Base-by-base conservation (phyloP, 1,140 invertebrate genomes). In the Bradysia coprophila region DNA sequence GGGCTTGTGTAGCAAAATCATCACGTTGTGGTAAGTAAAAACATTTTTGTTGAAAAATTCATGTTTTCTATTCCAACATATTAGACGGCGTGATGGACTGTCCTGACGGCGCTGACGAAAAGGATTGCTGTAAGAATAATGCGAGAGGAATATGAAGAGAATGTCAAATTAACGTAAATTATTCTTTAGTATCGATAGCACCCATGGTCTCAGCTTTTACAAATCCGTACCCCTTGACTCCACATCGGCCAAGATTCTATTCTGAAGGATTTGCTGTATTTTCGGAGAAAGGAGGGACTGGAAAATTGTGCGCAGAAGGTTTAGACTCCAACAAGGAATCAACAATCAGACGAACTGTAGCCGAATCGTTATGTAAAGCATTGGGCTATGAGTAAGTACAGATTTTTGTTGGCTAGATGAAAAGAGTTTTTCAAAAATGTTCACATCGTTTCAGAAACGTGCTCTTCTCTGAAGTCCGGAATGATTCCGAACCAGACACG, bases 31-130 rank as follows among this genome's bases (percentile, higher is more conserved):
- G n/a, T n/a, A n/a, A n/a, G n/a, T n/a, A n/a, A n/a, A n/a, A n/a
- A n/a, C n/a, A n/a, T n/a, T n/a, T n/a, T n/a, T n/a, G n/a, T n/a
- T n/a, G n/a, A n/a, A n/a, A n/a, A n/a, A n/a, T n/a, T n/a, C n/a
- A n/a, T n/a, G n/a, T n/a, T n/a, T n/a, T n/a, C n/a, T n/a, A n/a
- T n/a, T n/a, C n/a, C n/a, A n/a, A n/a, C n/a, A n/a, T n/a, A n/a
- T n/a, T n/a, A n/a, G n/a, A 89, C 55, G 85, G 84, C 31, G 73
- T 76, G 38, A 62, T 69, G 1, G 84, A 92, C 57, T 92, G 88
- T 53, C 74, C 81, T 0, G 83, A 88, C 56, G 84, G 80, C 11
- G 81, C 78, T 46, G 87, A 92, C 48, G 88, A 92, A 56, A 72
- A 76, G 52, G 76, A 78, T 50, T 91, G 88, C 52, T 63, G 84